phyloP scores from a whole-genome alignment of 2,113 vertebrate species.

The Bufo gargarizans region DNA sequence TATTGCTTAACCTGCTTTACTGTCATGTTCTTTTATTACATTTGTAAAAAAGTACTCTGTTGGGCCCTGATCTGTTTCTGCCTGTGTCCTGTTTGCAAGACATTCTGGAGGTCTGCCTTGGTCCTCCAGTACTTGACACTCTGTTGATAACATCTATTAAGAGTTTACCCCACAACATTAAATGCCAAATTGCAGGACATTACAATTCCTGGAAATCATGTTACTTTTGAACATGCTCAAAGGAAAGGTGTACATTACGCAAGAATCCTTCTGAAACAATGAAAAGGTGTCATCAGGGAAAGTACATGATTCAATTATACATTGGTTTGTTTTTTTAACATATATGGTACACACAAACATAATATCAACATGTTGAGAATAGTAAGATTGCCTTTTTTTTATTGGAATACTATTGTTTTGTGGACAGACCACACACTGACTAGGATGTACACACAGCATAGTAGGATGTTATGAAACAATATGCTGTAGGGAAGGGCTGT shows the following conservation, averaged over 20 bases:
- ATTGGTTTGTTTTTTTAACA: neutral
- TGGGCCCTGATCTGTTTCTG: too few species aligned
- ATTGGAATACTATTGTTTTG: slow-evolving; percentile 2
- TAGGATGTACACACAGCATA: neutral
- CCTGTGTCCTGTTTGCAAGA: too few species aligned
- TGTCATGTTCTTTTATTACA: too few species aligned
- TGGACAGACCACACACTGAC: slow-evolving; percentile 19
- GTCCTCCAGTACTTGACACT: too few species aligned
- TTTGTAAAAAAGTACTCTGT: too few species aligned
- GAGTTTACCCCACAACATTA: too few species aligned
- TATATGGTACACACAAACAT: neutral
- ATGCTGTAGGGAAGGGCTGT: neutral
- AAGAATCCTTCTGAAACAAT: neutral
- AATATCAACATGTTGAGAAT: neutral
- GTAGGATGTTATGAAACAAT: neutral
- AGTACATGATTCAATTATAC: neutral
- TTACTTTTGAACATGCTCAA: neutral
- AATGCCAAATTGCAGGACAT: too few species aligned
- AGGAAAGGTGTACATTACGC: neutral
- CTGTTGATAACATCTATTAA: too few species aligned
- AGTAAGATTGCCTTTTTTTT: neutral
- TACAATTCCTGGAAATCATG: neutral
- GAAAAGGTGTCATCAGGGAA: neutral
- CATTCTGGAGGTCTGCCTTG: too few species aligned
- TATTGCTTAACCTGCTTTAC: too few species aligned